These are phyloP conservation scores for Mustelus asterias DNA, from an alignment of 2,113 vertebrate species.

Conservation along the genomic window DNA sequence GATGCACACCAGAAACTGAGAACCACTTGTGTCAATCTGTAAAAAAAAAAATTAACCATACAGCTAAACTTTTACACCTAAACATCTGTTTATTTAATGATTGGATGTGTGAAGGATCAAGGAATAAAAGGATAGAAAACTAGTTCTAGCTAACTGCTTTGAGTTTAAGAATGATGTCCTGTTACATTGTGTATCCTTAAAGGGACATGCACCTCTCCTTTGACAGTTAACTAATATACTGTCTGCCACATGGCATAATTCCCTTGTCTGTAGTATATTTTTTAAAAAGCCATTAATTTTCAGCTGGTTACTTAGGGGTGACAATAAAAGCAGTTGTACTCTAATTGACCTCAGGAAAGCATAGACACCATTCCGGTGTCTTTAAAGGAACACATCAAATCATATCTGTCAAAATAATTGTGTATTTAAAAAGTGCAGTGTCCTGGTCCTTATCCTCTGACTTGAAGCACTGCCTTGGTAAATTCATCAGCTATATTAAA, in stretches of 20 bases:
- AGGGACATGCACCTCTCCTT: neutral
- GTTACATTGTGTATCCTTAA: neutral
- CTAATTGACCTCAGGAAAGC: neutral
- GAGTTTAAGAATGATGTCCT: neutral
- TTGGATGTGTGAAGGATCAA: too few relatives aligned
- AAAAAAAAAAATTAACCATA: neutral
- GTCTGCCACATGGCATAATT: neutral
- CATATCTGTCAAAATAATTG: neutral
- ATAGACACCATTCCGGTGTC: neutral
- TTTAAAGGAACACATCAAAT: neutral
- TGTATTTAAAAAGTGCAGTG: neutral
- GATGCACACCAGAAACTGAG: neutral
- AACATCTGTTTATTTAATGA: neutral
- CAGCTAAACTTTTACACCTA: neutral
- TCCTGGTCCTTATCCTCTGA: neutral
- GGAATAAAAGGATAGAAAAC: neutral
- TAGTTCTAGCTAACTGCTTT: neutral
- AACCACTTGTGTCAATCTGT: neutral
- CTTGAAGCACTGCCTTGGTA: neutral
- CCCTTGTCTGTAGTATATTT: neutral
- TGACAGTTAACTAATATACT: neutral
- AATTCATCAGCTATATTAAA: neutral
- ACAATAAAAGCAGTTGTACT: neutral
- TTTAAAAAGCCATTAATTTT: neutral
- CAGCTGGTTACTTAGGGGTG: neutral